Evolutionary conservation across 1,140 invertebrate genomes (phyloP), one percentile per base, ranked within the genome.

Genomic region (Tetragonula clypearis): DNA sequence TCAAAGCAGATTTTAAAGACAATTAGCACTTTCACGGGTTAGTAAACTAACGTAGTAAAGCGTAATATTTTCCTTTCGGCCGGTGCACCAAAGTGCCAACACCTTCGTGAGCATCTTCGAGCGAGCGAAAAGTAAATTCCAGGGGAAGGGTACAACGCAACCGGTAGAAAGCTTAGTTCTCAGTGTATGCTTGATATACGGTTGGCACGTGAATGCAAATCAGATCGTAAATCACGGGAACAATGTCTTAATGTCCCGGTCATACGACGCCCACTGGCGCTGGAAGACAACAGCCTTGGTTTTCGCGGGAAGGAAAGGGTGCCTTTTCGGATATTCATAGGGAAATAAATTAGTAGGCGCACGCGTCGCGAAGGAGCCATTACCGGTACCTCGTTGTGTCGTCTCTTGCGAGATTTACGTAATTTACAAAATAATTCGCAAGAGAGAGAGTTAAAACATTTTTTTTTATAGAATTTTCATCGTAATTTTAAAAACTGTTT

Each of bases 211-310:
- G 94, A 95, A 95, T 94, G 93, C 94, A 94, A 94, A 95, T 94
- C 93, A 91, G 92, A 89, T 90, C 94, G 94, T 95, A 95, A 95
- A 95, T 95, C 94, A 95, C 93, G 88, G 88, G 94, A 95, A 95
- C 94, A 95, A 95, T 95, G 94, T 95, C 94, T 95, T 95, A 95
- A 95, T 94, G 94, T 94, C 94, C 93, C 93, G 94, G 94, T 95
- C 94, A 95, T 94, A 93, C 93, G 91, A 93, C 93, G 92, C 92
- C 92, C 92, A 92, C 90, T 90, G 87, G 91, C 90, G 91, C 91
- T 90, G 84, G 87, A 93, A 93, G 92, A 93, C 89, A 91, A 92
- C 92, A 87, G 86, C 82, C 82, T 88, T 86, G 82, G 89, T 90
- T 87, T 87, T 84, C 73, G 90, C 79, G 78, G 71, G 85, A 88